Percentiles rank a stretch among this genome's conserved stretches.
These are phyloP conservation scores for Connochaetes taurinus DNA, from an alignment of 2,113 vertebrate species.

Conservation along the genomic window DNA sequence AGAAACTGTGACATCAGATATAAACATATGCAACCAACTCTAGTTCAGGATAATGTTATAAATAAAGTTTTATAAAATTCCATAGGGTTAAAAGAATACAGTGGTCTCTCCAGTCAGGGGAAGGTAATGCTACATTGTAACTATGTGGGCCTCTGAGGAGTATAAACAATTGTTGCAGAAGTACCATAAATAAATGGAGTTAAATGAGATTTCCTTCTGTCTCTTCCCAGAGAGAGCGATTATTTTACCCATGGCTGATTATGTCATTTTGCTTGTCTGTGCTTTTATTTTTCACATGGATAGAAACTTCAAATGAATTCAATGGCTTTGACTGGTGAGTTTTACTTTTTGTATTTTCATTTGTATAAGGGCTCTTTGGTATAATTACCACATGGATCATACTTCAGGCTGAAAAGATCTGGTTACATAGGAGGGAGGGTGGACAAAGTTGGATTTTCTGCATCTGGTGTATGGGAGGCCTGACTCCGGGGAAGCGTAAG, in stretches of 20 bases:
- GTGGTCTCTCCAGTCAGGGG: neutral
- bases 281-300: slow-evolving; percentile 90
- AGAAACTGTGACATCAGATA: neutral
- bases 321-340: slow-evolving; percentile 93
- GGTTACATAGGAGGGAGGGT: neutral
- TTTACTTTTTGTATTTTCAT: slow-evolving; percentile 25
- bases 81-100: neutral
- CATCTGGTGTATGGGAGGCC: neutral
- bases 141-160: neutral
- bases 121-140: neutral
- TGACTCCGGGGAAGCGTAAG: neutral
- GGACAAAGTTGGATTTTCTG: neutral
- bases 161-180: neutral
- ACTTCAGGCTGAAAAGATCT: neutral
- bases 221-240: slow-evolving; percentile 76
- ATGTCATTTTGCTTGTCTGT: slow-evolving; percentile 86
- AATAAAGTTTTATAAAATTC: neutral
- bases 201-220: slow-evolving; percentile 50
- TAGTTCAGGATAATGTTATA: neutral
- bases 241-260: slow-evolving; percentile 84
- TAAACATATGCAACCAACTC: neutral
- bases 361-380: neutral
- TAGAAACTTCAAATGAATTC: slow-evolving; percentile 92
- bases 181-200: neutral
- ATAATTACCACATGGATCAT: neutral